A percentile compares a stretch with the other conserved stretches of the same genome.
phyloP scores from a whole-genome alignment of 2,113 vertebrate species.

The Rattus norvegicus region DNA sequence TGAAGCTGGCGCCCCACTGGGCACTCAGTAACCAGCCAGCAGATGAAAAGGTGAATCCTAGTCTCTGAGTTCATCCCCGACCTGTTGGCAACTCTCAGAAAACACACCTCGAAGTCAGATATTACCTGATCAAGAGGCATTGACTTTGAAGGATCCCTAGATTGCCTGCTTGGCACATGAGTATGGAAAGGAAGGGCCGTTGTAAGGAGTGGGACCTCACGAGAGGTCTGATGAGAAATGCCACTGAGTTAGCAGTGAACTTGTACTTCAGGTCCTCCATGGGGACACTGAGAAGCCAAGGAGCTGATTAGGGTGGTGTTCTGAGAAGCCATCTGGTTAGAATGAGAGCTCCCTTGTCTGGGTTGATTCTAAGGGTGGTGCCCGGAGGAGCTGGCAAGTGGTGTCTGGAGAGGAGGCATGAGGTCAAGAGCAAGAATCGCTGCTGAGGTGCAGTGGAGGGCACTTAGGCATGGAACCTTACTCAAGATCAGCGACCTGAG shows the following conservation, averaged over 20 bases:
- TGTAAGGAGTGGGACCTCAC: background rate
- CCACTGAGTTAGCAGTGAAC: background rate
- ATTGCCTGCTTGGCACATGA: background rate
- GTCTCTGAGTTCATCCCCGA: background rate
- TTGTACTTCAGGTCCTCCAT: background rate
- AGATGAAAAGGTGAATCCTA: background rate
- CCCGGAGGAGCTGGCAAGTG: background rate
- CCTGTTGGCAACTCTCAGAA: background rate
- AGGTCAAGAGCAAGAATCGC: background rate
- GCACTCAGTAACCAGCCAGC: background rate
- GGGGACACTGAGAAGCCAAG: background rate
- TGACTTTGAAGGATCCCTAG: background rate
- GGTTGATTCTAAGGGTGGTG: background rate
- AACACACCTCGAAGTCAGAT: background rate
- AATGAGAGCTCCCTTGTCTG: background rate
- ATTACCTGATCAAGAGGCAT: background rate
- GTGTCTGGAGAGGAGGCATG: background rate
- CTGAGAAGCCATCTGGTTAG: background rate
- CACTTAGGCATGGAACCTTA: background rate
- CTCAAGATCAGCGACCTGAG: background rate
- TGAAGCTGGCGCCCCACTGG: background rate
- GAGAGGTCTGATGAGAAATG: background rate
- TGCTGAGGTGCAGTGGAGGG: slow-evolving; percentile 24
- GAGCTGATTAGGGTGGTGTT: background rate
- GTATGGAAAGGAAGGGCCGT: background rate